phyloP scores from a whole-genome alignment of 2,888 invertebrate genomes.

The Pocota personata region DNA sequence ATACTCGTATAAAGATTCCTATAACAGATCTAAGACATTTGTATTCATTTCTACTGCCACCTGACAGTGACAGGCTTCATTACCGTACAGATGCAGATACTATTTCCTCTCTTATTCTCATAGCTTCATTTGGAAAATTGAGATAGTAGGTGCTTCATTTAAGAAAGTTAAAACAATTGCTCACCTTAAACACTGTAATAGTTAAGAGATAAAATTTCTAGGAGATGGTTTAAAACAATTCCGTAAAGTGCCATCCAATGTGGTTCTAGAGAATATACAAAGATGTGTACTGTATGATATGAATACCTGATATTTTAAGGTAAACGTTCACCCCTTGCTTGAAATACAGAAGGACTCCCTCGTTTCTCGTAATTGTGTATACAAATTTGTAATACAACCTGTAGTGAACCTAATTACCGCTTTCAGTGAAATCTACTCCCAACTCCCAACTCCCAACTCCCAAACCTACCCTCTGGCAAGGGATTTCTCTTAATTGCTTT shows the following conservation, averaged over 20 bases:
- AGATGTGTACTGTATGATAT: neutral
- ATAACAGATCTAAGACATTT: neutral
- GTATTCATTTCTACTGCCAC: neutral
- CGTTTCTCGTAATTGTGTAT: constrained; percentile 25
- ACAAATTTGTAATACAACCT: constrained; percentile 37
- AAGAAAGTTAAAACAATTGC: constrained; percentile 8
- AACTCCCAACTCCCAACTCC: neutral
- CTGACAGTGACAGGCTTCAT: constrained; percentile 3
- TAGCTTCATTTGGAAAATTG: neutral
- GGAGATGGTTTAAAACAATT: neutral
- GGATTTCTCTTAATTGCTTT: constrained; percentile 28
- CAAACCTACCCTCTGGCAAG: neutral
- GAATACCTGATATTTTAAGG: constrained; percentile 5
- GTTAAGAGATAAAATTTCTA: constrained; percentile 13
- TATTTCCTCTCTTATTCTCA: neutral
- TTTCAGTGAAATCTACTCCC: neutral
- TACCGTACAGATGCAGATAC: neutral
- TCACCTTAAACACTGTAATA: neutral
- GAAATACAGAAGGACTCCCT: neutral
- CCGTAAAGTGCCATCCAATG: neutral
- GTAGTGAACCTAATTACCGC: constrained; percentile 30
- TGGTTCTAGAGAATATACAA: neutral
- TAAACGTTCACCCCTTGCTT: neutral
- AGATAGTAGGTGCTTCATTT: neutral
- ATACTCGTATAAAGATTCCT: neutral